A percentile compares a stretch with the other conserved stretches of the same genome.
These are phyloP conservation scores for Tanypteryx hageni DNA, from an alignment of 2,888 invertebrate genomes.

Conservation along the genomic window DNA sequence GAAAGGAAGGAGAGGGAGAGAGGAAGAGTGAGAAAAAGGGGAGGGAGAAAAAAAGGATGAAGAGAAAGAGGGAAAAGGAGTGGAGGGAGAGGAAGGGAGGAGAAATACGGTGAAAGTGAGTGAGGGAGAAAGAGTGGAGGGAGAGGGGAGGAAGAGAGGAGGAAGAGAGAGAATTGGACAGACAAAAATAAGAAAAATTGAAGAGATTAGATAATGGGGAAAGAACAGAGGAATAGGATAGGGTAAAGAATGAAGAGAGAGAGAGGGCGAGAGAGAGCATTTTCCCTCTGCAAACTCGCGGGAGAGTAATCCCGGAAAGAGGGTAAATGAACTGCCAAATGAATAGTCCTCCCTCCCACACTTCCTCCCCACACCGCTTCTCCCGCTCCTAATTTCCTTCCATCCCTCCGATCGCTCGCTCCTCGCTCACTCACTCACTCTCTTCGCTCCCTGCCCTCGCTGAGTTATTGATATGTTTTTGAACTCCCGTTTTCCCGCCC, in stretches of 20 bases:
- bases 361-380: not conserved
- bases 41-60: not conserved
- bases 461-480: conserved; percentile 32
- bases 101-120: too few species aligned
- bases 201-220: too few species aligned
- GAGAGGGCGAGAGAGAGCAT: too few species aligned
- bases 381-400: not conserved
- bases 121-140: too few species aligned
- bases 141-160: not conserved
- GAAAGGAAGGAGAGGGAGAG: not conserved
- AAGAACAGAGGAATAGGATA: too few species aligned
- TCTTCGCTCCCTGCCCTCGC: conserved; percentile 3
- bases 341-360: not conserved
- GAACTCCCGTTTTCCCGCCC: conserved; percentile 9
- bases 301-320: not conserved
- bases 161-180: too few species aligned
- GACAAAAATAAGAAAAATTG: too few species aligned
- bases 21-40: not conserved
- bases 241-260: too few species aligned
- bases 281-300: too few species aligned
- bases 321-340: conserved; percentile 18
- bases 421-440: not conserved
- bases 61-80: not conserved
- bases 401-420: not conserved
- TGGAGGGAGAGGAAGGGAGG: too few species aligned